Base-by-base conservation (phyloP, 2,888 invertebrate genomes). In the Epinotia bilunana region DNA sequence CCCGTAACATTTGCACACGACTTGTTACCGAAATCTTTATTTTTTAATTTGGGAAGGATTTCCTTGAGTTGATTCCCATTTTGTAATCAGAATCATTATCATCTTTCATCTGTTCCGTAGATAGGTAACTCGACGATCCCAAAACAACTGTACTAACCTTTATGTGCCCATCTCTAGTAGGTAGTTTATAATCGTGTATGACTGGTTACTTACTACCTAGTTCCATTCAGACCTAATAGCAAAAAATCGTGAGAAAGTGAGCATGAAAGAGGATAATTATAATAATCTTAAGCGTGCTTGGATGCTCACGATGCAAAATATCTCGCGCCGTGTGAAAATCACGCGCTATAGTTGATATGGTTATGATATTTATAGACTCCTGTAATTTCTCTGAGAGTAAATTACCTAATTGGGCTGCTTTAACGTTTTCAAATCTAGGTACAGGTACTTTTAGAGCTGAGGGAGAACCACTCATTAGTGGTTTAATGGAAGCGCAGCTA, bases 181-280 rank as follows among this genome's bases (percentile, higher is more conserved):
- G 39, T 39, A 39, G 39, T 39, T 39, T 9, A 39, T 39, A 16
- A 16, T 46, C 46, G 13, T 46, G 13, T 13, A 49, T 1, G 16
- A 49, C 16, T 57, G 57, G 33, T 13, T 3, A n/a, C 11, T 60
- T n/a, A 46, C 39, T 9, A 49, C 28, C 49, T 65, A 43, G 28
- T 39, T 67, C 23, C 43, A 68, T 43, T 28, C 18, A 55, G 55
- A 57, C 4, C n/a, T 62, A 63, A 68, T 62, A 55, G 46, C 68
- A 57, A 62, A 55, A 73, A 69, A 67, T 61, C 67, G 67, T 72
- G 75, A 67, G 75, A 75, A 67, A 75, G 75, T 75, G 6, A 72
- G 20, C 43, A 72, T 67, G 39, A 74, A 74, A 12, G 71, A 53
- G 57, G 20, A 71, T 61, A 61, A 55, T 74, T 61, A 71, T 61